Base-by-base conservation (phyloP, 2,888 invertebrate species). In the Epirrhoe alternata region DNA sequence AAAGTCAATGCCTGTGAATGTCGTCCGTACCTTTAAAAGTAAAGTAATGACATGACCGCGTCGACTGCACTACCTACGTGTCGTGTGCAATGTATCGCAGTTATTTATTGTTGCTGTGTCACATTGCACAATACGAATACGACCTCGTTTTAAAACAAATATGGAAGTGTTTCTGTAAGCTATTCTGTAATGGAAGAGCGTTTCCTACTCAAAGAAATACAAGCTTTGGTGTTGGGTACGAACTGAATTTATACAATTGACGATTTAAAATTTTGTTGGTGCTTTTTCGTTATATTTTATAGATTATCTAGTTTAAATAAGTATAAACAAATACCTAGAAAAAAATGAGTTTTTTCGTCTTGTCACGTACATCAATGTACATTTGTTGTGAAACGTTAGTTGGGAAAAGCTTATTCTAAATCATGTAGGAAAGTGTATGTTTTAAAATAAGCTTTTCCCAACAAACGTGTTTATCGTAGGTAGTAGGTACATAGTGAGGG, bases 51-150 rank as follows among this genome's bases (percentile, higher is more conserved):
- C 55, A 55, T 52, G 59, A n/a, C 38, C 31, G 45, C 47, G 45
- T 51, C 17, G 50, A 55, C n/a, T 49, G 52, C 62, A 58, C 14
- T 56, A 33, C 51, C 55, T 56, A 50, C 55, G 49, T 70, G 63
- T 58, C 65, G 45, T 61, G 61, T 66, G 70, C 66, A 68, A 68
- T 64, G 66, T 59, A 66, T 66, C 42, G 68, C 55, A 66, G 38
- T 61, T 54, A 66, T 65, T 70, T 65, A 68, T 65, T 61, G 42
- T 61, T 49, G 56, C 31, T 12, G 54, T 12, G 54, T 59, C 53
- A 50, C 45, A 49, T 53, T 14, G 51, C 58, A 61, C 47, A 50
- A n/a, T 45, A 61, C 56, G 49, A 53, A 60, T 49, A 58, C 35
- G 58, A 62, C 54, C 51, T 51, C 33, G 7, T 62, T 61, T 52